phyloP scores from a whole-genome alignment of 2,888 invertebrate species.

The Drosophila anomelani region DNA sequence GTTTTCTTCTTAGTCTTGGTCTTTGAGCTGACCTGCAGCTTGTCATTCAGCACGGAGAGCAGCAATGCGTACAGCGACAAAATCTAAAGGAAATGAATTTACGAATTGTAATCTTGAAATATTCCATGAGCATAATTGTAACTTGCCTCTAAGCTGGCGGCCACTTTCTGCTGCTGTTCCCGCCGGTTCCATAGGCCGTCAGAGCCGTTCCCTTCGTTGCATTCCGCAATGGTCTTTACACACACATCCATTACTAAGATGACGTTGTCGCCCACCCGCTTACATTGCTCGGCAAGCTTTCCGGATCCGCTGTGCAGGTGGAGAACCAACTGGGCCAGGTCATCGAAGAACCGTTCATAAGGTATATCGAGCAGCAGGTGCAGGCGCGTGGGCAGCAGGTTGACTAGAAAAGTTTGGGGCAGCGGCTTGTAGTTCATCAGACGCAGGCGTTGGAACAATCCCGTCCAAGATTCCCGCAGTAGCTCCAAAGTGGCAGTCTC shows the following conservation, averaged over 20 bases:
- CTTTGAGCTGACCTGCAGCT: constrained; percentile 80
- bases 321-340: constrained; percentile 82
- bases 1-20: constrained; percentile 73
- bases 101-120: not conserved
- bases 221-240: constrained; percentile 82
- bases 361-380: constrained; percentile 82
- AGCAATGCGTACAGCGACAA: constrained; percentile 84
- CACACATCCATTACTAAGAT: constrained; percentile 74
- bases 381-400: constrained; percentile 84
- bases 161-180: constrained; percentile 86
- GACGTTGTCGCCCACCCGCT: constrained; percentile 79
- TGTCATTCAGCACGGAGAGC: constrained; percentile 82
- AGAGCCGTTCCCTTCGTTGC: constrained; percentile 83
- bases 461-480: constrained; percentile 81
- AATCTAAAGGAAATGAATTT: constrained; percentile 69
- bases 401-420: constrained; percentile 84
- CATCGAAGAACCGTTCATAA: constrained; percentile 83
- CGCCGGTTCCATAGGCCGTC: constrained; percentile 85
- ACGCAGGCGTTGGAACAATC: constrained; percentile 81
- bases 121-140: accelerated
- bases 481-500: constrained; percentile 77
- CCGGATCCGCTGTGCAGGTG: constrained; percentile 82
- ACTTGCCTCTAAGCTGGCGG: constrained; percentile 88
- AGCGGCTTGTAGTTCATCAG: constrained; percentile 80
- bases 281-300: constrained; percentile 77